Conservation (phyloP, 2,888 invertebrate genomes). For the Galeopsomyia nigrocyanea region DNA sequence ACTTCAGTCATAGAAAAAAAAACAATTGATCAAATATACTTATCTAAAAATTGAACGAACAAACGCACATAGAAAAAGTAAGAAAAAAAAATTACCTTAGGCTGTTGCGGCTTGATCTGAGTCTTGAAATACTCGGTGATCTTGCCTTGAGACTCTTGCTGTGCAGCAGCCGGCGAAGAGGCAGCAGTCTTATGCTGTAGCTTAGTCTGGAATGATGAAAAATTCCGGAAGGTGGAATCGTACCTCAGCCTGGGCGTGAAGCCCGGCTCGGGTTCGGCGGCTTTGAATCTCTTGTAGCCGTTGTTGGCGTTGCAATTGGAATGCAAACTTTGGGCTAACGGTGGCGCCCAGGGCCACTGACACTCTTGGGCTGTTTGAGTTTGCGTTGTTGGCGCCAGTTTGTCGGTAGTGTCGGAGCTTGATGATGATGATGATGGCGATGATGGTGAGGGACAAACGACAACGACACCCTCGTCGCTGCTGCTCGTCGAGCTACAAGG, state of each 20-base stretch:
- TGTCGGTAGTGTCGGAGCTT: slow-evolving; percentile 60
- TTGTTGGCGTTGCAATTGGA: slow-evolving; percentile 62
- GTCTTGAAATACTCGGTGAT: slow-evolving; percentile 89
- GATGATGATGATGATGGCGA: slow-evolving; percentile 68
- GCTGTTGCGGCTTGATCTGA: slow-evolving; percentile 79
- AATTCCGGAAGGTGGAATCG: not conserved
- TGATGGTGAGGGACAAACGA: slow-evolving; percentile 38
- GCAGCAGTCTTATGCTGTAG: slow-evolving; percentile 41
- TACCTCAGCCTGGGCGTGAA: slow-evolving; percentile 59
- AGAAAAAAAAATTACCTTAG: slow-evolving; percentile 50
- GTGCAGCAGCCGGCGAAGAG: slow-evolving; percentile 56
- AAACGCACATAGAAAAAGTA: not conserved
- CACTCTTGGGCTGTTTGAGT: slow-evolving; percentile 57
- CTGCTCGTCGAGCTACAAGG: slow-evolving; percentile 81
- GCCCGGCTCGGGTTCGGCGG: slow-evolving; percentile 65
- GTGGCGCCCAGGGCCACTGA: slow-evolving; percentile 68
- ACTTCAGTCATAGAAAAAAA: too few species aligned
- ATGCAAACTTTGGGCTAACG: slow-evolving; percentile 56
- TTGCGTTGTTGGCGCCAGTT: slow-evolving; percentile 63
- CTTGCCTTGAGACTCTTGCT: slow-evolving; percentile 76
- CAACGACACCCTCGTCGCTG: slow-evolving; percentile 71
- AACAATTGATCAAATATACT: too few species aligned
- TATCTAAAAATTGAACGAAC: too few species aligned
- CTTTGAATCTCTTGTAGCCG: slow-evolving; percentile 63
- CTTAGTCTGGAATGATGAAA: not conserved